Evolutionary conservation across 53 echinoderm and acorn worm genomes (phyloP), one percentile per base, ranked within the genome.

Genomic region (Echinometra lucunter): DNA sequence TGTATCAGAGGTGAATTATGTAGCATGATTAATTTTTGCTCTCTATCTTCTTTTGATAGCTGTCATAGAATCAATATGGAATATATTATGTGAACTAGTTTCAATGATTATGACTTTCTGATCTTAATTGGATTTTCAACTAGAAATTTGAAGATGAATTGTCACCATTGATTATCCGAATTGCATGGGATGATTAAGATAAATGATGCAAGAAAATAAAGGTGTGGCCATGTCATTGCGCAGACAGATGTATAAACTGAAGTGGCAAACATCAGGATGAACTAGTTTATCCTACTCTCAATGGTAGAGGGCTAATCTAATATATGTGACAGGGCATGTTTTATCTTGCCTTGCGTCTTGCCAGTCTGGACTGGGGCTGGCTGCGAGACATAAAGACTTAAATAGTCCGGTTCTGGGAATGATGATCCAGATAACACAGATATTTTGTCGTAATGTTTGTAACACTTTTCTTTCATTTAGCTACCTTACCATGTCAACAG

Each of bases 1-100:
- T 16, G n/a, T 30, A 27, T 28, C 0, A 45, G n/a, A 53, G 49
- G 85, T 25, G 49, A 47, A 85, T 27, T 6, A 81, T 81, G 25
- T 42, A 44, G 44, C 3, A 49, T 85, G 85, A 85, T 85, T 85
- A 85, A 45, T 47, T 85, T 53, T 15, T 11, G 13, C 13, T 85
- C 30, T 85, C 28, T 49, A 85, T 85, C 85, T 3, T 30, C 85
- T 85, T 47, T 47, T 47, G 49, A 47, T 85, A 85, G 85, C 47
- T 85, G 85, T 47, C 53, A 28, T 47, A 1, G 19, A 4, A 28
- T n/a, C 47, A 85, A 49, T 49, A 85, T 13, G 49, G 85, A n/a
- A 85, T 85, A 28, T 49, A 85, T 47, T 18, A 85, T 53, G 12
- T 85, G 85, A 85, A 85, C 85, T 85, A 85, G 85, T 85, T 85